phyloP scores from a whole-genome alignment of 2,113 vertebrate genomes.

The Accipiter virgatus region DNA sequence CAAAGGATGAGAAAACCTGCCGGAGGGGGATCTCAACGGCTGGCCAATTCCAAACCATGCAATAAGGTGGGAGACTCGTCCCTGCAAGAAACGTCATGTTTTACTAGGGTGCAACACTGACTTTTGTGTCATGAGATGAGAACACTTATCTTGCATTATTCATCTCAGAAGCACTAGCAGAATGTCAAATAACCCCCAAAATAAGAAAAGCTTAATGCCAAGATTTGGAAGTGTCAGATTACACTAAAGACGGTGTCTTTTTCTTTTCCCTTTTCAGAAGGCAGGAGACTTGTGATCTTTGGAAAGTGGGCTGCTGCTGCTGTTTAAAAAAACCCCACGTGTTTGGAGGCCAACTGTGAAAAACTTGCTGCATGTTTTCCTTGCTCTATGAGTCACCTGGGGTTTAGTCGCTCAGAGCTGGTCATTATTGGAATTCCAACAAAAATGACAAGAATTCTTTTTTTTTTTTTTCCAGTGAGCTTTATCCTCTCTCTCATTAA shows the following conservation, averaged over 20 bases:
- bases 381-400: constrained; percentile 16
- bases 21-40: not conserved
- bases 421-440: constrained; percentile 22
- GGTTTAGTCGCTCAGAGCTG: not conserved
- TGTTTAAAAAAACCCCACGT: not conserved
- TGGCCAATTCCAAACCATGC: constrained; percentile 1
- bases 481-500: constrained; percentile 58
- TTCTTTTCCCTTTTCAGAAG: not conserved
- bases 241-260: not conserved
- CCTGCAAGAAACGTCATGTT: constrained; percentile 70
- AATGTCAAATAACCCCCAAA: constrained; percentile 19
- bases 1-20: constrained; percentile 62
- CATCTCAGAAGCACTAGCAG: constrained; percentile 50
- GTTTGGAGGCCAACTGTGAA: not conserved
- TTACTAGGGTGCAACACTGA: not conserved
- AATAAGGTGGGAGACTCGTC: constrained; percentile 46
- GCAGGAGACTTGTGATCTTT: not conserved
- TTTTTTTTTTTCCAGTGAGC: not conserved
- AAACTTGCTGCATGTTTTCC: not conserved
- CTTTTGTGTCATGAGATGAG: constrained; percentile 48
- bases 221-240: not conserved
- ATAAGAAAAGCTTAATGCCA: not conserved
- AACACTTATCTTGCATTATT: constrained; percentile 20
- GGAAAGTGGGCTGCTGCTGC: not conserved
- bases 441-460: constrained; percentile 21